These are phyloP conservation scores for Tetraneura akinire DNA, from an alignment of 1,140 invertebrate species.

Conservation along the genomic window DNA sequence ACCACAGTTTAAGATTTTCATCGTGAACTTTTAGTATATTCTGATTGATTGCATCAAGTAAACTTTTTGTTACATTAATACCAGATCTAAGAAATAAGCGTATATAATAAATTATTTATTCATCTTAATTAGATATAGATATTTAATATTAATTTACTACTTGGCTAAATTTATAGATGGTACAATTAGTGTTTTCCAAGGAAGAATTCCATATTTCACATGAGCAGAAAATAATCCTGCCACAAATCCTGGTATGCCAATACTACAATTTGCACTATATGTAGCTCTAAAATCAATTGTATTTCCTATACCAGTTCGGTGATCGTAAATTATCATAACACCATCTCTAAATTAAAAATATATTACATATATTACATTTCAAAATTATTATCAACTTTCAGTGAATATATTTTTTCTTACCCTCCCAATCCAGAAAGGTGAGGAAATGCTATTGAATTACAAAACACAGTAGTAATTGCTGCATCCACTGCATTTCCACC, in stretches of 20 bases:
- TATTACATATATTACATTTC: slow-evolving; percentile 49
- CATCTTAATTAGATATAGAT: not conserved
- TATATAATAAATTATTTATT: slow-evolving; percentile 27
- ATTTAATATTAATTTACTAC: slow-evolving; percentile 56
- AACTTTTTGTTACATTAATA: slow-evolving; percentile 30
- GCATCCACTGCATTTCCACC: slow-evolving; percentile 74
- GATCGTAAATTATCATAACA: slow-evolving; percentile 72
- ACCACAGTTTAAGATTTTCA: slow-evolving; percentile 23
- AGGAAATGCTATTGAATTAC: slow-evolving; percentile 69
- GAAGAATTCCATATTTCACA: slow-evolving; percentile 64
- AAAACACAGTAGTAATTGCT: slow-evolving; percentile 68
- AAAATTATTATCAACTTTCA: slow-evolving; percentile 35
- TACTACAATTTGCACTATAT: slow-evolving; percentile 52
- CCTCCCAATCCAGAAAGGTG: slow-evolving; percentile 72
- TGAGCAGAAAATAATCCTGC: slow-evolving; percentile 66
- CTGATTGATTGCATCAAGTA: slow-evolving; percentile 29
- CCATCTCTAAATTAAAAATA: slow-evolving; percentile 66
- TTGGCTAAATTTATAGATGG: slow-evolving; percentile 68
- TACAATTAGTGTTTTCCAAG: slow-evolving; percentile 68
- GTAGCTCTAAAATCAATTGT: slow-evolving; percentile 64
- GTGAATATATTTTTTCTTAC: slow-evolving; percentile 59
- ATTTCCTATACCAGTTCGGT: slow-evolving; percentile 61
- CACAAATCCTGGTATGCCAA: slow-evolving; percentile 65
- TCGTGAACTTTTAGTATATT: not conserved
- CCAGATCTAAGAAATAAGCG: slow-evolving; percentile 20